Evolutionary conservation across 2,113 vertebrate species (phyloP).

Genomic region (Astur gentilis): DNA sequence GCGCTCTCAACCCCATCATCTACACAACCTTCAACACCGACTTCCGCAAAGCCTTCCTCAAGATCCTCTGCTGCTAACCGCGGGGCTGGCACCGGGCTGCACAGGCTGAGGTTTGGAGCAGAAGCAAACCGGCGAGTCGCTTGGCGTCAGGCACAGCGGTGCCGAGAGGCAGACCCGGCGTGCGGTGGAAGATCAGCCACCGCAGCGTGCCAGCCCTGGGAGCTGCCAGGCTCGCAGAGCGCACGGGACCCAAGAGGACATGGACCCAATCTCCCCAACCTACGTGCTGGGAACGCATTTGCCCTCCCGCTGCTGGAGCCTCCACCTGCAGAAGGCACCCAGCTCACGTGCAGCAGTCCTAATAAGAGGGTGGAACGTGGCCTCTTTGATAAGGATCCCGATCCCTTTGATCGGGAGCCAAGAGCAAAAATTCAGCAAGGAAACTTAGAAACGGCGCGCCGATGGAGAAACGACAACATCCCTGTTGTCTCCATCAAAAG

Average conservation of each 20-base stretch:
- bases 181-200: background rate
- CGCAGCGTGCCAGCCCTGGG: fast-evolving
- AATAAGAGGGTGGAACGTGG: background rate
- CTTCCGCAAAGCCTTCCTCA: conserved; percentile 93
- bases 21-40: conserved; percentile 94
- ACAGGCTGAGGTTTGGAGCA: fast-evolving
- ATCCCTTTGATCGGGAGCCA: background rate
- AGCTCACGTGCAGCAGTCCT: background rate
- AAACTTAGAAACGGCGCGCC: background rate
- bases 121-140: background rate
- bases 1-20: conserved; percentile 91
- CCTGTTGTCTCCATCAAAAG: background rate
- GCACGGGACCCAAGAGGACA: fast-evolving
- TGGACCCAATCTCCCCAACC: background rate
- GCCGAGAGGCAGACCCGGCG: fast-evolving
- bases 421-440: background rate
- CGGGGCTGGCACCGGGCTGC: fast-evolving
- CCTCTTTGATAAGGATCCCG: background rate
- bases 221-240: background rate
- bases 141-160: fast-evolving
- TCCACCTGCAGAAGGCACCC: background rate
- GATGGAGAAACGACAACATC: background rate
- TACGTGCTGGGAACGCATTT: background rate
- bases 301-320: background rate
- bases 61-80: conserved; percentile 87